phyloP scores from a whole-genome alignment of 30 jellyfish, hydroid and myxozoan genomes.

The Haliclystus octoradiatus region DNA sequence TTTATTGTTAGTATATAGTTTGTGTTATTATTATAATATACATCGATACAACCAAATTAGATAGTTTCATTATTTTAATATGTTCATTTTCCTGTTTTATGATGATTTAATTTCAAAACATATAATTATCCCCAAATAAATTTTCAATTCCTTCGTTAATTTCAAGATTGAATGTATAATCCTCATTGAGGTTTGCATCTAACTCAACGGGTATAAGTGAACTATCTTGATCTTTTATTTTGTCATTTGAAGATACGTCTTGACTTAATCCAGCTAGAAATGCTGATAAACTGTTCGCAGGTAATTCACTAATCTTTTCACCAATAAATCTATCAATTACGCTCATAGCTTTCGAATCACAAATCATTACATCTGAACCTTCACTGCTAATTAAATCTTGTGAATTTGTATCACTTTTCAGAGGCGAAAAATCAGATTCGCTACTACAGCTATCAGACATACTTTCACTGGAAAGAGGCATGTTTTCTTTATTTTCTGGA shows the following conservation, averaged over 20 bases:
- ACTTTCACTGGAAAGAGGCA: conserved; percentile 21
- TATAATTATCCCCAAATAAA: conserved; percentile 51
- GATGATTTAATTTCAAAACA: too few relatives aligned
- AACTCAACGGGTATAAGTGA: conserved; percentile 28
- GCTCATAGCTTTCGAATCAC: background rate
- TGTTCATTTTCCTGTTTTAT: too few relatives aligned
- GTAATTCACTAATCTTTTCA: background rate
- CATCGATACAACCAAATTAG: too few relatives aligned
- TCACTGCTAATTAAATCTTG: conserved; percentile 27
- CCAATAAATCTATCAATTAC: conserved; percentile 35
- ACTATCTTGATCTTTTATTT: conserved; percentile 34
- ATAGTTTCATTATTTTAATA: too few relatives aligned
- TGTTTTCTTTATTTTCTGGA: conserved; percentile 88
- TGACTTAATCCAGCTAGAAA: background rate
- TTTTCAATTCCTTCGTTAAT: conserved; percentile 82
- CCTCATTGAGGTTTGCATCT: conserved; percentile 53
- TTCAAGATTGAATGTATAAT: conserved; percentile 60
- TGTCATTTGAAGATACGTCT: conserved; percentile 23
- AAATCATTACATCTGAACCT: conserved; percentile 15
- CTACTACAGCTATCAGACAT: conserved; percentile 30
- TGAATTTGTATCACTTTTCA: conserved; percentile 30
- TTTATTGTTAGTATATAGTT: too few relatives aligned
- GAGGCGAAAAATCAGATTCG: conserved; percentile 58
- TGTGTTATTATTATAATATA: too few relatives aligned
- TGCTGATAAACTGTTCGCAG: background rate